Evolutionary conservation across 2,888 invertebrate species (phyloP), one percentile per base, ranked within the genome.

Genomic region (Caenorhabditis uteleia): DNA sequence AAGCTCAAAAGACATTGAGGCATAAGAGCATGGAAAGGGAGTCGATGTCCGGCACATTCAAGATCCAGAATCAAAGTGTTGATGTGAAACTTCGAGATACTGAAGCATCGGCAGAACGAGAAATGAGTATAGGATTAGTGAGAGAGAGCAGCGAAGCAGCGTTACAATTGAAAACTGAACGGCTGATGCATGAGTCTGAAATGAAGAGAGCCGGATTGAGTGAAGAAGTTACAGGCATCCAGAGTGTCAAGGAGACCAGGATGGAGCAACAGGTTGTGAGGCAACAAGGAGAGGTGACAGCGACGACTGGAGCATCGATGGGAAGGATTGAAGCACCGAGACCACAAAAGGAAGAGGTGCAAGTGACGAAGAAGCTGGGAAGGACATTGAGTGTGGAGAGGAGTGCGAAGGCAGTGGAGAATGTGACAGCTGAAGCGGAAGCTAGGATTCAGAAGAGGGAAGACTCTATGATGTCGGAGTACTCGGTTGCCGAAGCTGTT

Each of bases 381-480:
- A 54, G 46, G 21, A 61, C 47, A 21, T 45, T 56, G 59, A 56
- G 58, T 49, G 46, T 40, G 33, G 58, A 62, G 51, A 64, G 48
- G 53, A 53, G 29, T 16, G 29, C 46, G 1, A 55, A 33, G 27
- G 49, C 60, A 16, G 46, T 34, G 21, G 55, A 49, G 34, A 48
- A 38, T 20, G 44, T 33, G 16, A 57, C 64, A 25, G 34, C 60
- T n/a, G 46, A 64, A 23, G 36, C 57, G 53, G 34, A 42, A 20
- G 53, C 64, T 3, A 33, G 58, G 34, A 53, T 67, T 20, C 49
- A 51, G 25, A 55, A 39, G 14, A 46, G 48, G 40, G 62, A 58
- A 25, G 50, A 55, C 26, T 49, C 61, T 1, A 47, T 58, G 1
- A 27, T 46, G 20, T 64, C 58, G 7, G 55, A 61, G 31, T 43